Evolutionary conservation across 2,888 invertebrate genomes (phyloP).

Genomic region (Andrena praecox): DNA sequence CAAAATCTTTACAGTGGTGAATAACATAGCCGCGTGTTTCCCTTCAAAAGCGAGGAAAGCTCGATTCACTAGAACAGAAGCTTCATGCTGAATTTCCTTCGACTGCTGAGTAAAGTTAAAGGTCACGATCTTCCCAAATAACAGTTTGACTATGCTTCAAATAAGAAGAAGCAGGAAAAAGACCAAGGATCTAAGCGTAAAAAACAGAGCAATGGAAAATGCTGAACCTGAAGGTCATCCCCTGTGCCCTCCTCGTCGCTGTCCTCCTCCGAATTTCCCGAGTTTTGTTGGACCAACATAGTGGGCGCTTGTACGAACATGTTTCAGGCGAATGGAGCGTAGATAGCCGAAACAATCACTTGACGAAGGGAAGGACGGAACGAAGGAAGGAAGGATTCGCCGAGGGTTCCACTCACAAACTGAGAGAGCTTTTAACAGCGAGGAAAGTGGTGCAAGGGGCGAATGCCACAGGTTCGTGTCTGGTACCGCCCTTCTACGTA

Average conservation of each 20-base stretch:
- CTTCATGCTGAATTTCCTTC: not conserved
- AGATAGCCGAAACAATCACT: not conserved
- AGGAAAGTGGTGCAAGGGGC: conserved; percentile 52
- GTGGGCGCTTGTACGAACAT: conserved; percentile 83
- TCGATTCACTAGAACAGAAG: no score
- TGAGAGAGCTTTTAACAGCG: conserved; percentile 29
- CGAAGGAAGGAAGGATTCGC: conserved; percentile 19
- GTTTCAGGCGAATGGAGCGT: not conserved
- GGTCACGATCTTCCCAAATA: not conserved
- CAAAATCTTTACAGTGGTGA: no score
- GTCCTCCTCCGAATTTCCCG: conserved; percentile 79
- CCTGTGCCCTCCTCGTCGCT: conserved; percentile 81
- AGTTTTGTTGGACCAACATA: conserved; percentile 69
- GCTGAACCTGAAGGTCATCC: conserved; percentile 81
- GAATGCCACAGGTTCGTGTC: conserved; percentile 76
- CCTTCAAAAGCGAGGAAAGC: no score
- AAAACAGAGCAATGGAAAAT: not conserved
- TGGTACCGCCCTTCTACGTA: conserved; percentile 77
- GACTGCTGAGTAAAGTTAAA: not conserved
- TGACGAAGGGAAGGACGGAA: conserved; percentile 16
- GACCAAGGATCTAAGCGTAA: not conserved
- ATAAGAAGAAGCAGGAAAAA: not conserved
- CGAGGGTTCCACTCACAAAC: conserved; percentile 29
- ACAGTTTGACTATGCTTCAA: not conserved
- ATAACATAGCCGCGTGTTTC: no score